Base-by-base conservation (phyloP, 2,888 invertebrate genomes). In the Caenorhabditis sulstoni region DNA sequence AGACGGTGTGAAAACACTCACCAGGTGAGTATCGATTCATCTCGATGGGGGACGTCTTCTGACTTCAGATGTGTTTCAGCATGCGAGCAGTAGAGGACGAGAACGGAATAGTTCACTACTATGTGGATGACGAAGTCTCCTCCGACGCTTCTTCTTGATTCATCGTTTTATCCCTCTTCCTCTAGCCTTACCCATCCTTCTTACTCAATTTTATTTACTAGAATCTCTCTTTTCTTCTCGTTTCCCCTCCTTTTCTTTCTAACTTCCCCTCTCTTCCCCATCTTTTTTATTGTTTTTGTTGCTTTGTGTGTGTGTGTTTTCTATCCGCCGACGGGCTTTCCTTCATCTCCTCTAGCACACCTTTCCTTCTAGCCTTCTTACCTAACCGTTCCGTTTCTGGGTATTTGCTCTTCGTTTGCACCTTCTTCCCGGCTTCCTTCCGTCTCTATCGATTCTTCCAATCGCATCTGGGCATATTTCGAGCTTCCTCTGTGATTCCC, bases 101-200 rank as follows among this genome's bases (percentile, higher is more conserved):
- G 20, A 71, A 83, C 59, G 85, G 85, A 45, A 78, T 85, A 11
- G 84, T 84, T 14, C 84, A 84, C 59, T 85, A 85, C 62, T 79
- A 41, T 35, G 44, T 73, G 44, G 71, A 78, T 47, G 70, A 71
- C n/a, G 78, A 71, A 1, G 47, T 67, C 47, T 44, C 55, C 16
- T 45, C 55, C 18, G 29, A 67, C 23, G 23, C 35, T n/a, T n/a
- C n/a, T n/a, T n/a, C n/a, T 22, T 55, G 18, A 57, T 45, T 29
- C 7, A 29, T 7, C 23, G 29, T 66, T 66, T 55, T 39, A 41
- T 16, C 49, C 50, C 9, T n/a, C 7, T 59, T 59, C 11, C 45
- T 4, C 29, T 29, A 29, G 29, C 16, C 12, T 14, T 22, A 61
- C 3, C 14, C 64, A 65, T 52, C 29, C 16, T 39, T 65, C 41